Base-by-base conservation (phyloP, 2,888 invertebrate species). In the Scaptodrosophila latifasciaeformis region DNA sequence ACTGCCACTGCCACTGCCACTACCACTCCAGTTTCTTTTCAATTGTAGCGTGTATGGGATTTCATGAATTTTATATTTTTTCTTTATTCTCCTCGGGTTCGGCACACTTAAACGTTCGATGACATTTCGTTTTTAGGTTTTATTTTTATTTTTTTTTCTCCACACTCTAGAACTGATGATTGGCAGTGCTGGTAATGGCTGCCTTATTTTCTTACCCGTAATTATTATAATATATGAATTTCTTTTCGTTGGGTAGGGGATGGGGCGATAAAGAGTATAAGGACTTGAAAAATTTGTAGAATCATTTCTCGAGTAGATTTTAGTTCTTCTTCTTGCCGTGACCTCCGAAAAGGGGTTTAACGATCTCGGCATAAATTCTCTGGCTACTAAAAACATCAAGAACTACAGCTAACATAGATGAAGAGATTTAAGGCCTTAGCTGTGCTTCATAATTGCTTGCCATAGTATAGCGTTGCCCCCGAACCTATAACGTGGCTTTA, bases 161-260 rank as follows among this genome's bases (percentile, higher is more conserved):
- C 9, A 21, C 21, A 5, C 6, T 27, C 9, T 10, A 15, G 21
- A 15, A 13, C 13, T 46, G 27, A 18, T 17, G 9, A 12, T 43
- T 43, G 13, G 12, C n/a, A 9, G 4, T 21, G 24, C 27, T n/a
- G n/a, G n/a, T n/a, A n/a, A n/a, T n/a, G n/a, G 31, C 42, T 24
- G 19, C 55, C 44, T 60, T 18, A 12, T 18, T 31, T 18, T 37
- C 59, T 54, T 59, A 54, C 24, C 45, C 47, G 62, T 71, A 78
- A 78, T 78, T 78, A 78, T 76, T 67, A 71, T 81, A 78, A 81
- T 65, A 80, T 68, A 75, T 70, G 72, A 77, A 75, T 77, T 74
- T 79, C 56, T 31, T 31, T 10, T 31, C 7, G 6, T 31, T 10
- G 40, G 40, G 10, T 40, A 17, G 40, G 40, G 40, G n/a, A 5